Conservation (phyloP, 64 coral and sea anemone species). For the Pachyseris speciosa region DNA sequence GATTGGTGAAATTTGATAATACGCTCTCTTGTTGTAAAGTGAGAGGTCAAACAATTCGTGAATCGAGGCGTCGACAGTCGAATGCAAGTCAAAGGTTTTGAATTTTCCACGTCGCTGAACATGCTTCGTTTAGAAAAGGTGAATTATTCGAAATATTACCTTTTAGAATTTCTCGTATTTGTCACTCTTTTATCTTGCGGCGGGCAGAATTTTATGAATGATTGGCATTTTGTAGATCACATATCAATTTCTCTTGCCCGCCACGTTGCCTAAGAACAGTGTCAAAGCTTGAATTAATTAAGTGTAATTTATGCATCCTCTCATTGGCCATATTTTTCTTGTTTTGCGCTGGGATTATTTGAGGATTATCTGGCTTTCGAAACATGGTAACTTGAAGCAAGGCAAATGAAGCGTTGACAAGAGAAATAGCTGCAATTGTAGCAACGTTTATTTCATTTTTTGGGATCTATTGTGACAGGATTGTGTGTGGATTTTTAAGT, state of each 20-base stretch:
- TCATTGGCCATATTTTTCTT: slow-evolving; percentile 7
- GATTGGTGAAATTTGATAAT: background rate
- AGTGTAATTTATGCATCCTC: background rate
- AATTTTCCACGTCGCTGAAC: too few species aligned
- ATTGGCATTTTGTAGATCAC: background rate
- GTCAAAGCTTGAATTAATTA: slow-evolving; percentile 53
- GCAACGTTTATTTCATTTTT: background rate
- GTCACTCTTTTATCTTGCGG: background rate
- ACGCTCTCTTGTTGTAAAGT: background rate
- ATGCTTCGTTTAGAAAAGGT: too few species aligned
- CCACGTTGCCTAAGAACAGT: slow-evolving; percentile 11
- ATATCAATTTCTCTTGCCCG: background rate
- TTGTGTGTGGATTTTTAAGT: background rate
- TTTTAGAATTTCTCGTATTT: background rate
- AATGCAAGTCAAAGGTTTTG: too few species aligned
- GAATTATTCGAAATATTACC: too few species aligned
- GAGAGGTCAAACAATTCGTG: background rate
- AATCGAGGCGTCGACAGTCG: background rate
- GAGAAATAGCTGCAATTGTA: background rate
- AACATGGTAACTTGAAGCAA: slow-evolving; percentile 15
- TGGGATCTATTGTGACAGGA: too few species aligned
- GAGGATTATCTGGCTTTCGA: background rate
- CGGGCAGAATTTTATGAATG: background rate
- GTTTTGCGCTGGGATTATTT: background rate
- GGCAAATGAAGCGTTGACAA: background rate